phyloP scores from a whole-genome alignment of 1,140 invertebrate species.

The Stegodyphus dumicola region DNA sequence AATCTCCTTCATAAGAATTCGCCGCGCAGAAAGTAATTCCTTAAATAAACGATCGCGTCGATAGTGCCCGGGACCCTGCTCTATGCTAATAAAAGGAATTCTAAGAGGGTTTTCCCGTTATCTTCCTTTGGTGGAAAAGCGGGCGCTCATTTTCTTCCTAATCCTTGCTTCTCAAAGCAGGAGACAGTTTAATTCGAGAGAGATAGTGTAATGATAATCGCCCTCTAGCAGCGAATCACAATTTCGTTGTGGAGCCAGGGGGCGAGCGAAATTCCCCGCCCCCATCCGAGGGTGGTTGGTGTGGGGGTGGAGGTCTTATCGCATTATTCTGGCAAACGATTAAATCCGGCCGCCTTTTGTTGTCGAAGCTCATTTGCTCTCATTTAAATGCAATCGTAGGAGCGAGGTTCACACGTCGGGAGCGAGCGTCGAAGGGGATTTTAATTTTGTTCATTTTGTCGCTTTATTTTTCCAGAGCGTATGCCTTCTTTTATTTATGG shows the following conservation, averaged over 20 bases:
- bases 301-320: conserved; percentile 19
- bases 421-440: conserved; percentile 10
- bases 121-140: conserved; percentile 27
- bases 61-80: background rate
- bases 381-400: conserved; percentile 57
- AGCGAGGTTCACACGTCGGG: conserved; percentile 6
- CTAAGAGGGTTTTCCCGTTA: conserved; percentile 36
- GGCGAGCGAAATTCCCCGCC: background rate
- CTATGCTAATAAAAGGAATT: conserved; percentile 51
- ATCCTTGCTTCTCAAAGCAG: conserved; percentile 49
- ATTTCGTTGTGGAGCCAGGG: background rate
- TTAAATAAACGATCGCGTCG: conserved; percentile 47
- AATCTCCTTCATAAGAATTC: conserved; percentile 30
- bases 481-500: conserved; percentile 40
- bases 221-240: conserved; percentile 39
- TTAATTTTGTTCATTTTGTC: conserved; percentile 56
- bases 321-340: conserved; percentile 29
- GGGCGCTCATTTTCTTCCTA: conserved; percentile 50
- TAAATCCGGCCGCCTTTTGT: conserved; percentile 46
- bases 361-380: conserved; percentile 39
- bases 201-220: conserved; percentile 60
- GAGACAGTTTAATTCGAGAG: conserved; percentile 56
- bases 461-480: conserved; percentile 21
- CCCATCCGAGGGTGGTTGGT: background rate
- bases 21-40: conserved; percentile 20